These are phyloP conservation scores for Heteractis magnifica DNA, from an alignment of 92 coral and sea anemone species.

Conservation along the genomic window DNA sequence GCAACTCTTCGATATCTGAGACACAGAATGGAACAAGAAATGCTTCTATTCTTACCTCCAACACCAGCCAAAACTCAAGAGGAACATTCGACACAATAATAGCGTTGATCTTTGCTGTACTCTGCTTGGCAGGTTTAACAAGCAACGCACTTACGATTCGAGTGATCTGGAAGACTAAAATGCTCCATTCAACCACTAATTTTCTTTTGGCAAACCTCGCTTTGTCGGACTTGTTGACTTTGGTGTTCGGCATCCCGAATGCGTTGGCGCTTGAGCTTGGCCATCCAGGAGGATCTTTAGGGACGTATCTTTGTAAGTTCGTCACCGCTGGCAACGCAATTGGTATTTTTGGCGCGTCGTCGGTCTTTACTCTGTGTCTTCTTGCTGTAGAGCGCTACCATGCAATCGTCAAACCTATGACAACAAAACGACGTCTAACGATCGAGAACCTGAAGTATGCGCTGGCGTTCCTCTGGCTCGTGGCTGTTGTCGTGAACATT, in stretches of 20 bases:
- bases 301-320: conserved; percentile 39
- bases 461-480: conserved; percentile 25
- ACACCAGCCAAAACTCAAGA: background rate
- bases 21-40: background rate
- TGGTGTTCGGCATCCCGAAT: conserved; percentile 40
- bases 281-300: conserved; percentile 13
- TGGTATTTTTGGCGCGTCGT: conserved; percentile 26
- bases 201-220: conserved; percentile 35
- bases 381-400: conserved; percentile 50
- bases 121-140: conserved; percentile 7
- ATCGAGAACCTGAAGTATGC: conserved; percentile 36
- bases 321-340: conserved; percentile 26
- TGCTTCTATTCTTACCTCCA: background rate
- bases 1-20: no score
- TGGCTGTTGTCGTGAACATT: background rate
- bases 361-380: conserved; percentile 37
- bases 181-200: conserved; percentile 39
- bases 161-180: conserved; percentile 20
- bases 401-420: conserved; percentile 56
- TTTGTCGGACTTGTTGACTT: conserved; percentile 24
- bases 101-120: background rate
- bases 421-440: conserved; percentile 37
- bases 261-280: conserved; percentile 20
- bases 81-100: background rate
- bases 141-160: conserved; percentile 25